Evolutionary conservation across 2,113 vertebrate species (phyloP).

Genomic region (Bufo gargarizans): DNA sequence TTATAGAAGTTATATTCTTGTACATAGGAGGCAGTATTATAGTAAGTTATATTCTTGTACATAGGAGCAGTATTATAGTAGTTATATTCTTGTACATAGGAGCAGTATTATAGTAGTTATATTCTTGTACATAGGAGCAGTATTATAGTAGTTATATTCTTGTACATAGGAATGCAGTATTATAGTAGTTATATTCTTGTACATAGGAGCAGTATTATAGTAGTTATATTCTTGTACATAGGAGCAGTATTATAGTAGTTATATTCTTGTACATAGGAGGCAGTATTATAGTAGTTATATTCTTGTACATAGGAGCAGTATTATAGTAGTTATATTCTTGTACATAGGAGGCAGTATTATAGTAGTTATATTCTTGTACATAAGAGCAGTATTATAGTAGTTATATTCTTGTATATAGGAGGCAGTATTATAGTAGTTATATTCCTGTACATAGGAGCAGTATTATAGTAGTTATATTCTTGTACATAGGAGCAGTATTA

Average conservation of each 20-base stretch:
- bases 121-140: not conserved
- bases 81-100: slow-evolving; percentile 9
- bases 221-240: slow-evolving; percentile 9
- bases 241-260: not conserved
- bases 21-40: not conserved
- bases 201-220: not conserved
- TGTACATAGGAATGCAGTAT: slow-evolving; percentile 5
- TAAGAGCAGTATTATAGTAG: not conserved
- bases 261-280: too few relatives aligned
- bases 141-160: slow-evolving; percentile 15
- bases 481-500: too few relatives aligned
- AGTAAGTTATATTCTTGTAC: slow-evolving; percentile 5
- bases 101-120: slow-evolving; percentile 4
- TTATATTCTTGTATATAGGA: not conserved
- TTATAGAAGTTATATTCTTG: too few relatives aligned
- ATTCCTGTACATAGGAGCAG: too few relatives aligned
- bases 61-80: not conserved
- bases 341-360: not conserved
- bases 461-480: too few relatives aligned
- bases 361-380: slow-evolving; percentile 12
- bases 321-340: too few relatives aligned
- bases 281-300: slow-evolving; percentile 9
- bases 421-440: not conserved
- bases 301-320: not conserved
- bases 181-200: slow-evolving; percentile 8